Conservation (phyloP, 2,797 vertebrate species). For the Telmatherina bonti region DNA sequence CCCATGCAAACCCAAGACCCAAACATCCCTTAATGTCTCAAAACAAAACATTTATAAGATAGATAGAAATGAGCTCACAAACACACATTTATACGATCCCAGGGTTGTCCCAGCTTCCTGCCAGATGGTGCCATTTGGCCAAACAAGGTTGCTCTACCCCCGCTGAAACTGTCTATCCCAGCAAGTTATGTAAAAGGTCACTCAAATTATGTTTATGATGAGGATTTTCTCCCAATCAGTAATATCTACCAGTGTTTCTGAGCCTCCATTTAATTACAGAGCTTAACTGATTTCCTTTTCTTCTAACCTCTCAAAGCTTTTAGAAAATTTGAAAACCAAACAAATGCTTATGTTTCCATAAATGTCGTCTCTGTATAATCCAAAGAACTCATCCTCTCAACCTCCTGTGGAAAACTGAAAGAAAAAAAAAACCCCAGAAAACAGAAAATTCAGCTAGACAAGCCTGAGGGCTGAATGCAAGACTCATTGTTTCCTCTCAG, state of each 20-base stretch:
- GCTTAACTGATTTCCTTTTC: not conserved
- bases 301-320: not conserved
- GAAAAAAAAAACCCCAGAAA: not conserved
- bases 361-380: constrained; percentile 5
- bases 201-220: not conserved
- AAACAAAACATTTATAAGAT: not conserved
- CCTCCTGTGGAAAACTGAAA: not conserved
- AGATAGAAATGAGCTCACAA: not conserved
- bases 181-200: constrained; percentile 44
- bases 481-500: constrained; percentile 8
- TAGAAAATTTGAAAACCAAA: not conserved
- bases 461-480: not conserved
- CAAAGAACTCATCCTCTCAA: not conserved
- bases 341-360: not conserved
- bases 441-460: not conserved
- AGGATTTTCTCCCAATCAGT: not conserved
- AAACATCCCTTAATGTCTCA: not conserved
- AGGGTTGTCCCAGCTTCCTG: constrained; percentile 59
- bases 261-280: not conserved
- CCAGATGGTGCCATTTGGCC: constrained; percentile 76
- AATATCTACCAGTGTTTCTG: not conserved
- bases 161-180: constrained; percentile 30
- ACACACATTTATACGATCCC: constrained; percentile 14
- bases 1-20: not conserved
- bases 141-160: constrained; percentile 58